Conservation (phyloP, 2,797 vertebrate genomes). For the Babyrousa celebensis region DNA sequence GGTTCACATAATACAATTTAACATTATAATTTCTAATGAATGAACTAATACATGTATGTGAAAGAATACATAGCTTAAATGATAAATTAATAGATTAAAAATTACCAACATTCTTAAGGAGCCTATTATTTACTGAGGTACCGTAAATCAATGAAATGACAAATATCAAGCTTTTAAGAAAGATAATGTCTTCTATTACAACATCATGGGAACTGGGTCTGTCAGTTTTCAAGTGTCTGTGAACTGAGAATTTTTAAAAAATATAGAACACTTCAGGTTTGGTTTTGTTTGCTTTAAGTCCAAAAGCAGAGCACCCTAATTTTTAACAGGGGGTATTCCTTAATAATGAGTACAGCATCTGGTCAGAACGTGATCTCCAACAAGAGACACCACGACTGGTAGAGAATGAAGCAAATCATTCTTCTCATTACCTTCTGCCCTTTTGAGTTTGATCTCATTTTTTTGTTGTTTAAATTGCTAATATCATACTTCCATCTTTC, state of each 20-base stretch:
- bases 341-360: neutral
- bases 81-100: slow-evolving; percentile 68
- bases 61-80: slow-evolving; percentile 5
- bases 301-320: neutral
- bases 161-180: slow-evolving; percentile 62
- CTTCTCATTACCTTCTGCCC: slow-evolving; percentile 54
- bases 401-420: slow-evolving; percentile 12
- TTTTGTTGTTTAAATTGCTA: slow-evolving; percentile 72
- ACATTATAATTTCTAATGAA: slow-evolving; percentile 44
- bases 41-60: neutral
- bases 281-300: neutral
- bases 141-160: slow-evolving; percentile 43
- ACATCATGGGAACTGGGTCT: slow-evolving; percentile 16
- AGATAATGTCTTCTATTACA: slow-evolving; percentile 53
- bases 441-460: slow-evolving; percentile 63
- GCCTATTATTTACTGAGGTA: neutral
- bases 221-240: neutral
- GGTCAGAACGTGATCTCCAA: neutral
- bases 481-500: slow-evolving; percentile 75
- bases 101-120: slow-evolving; percentile 63
- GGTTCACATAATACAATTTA: slow-evolving; percentile 49
- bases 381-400: neutral
- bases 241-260: neutral
- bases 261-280: neutral
- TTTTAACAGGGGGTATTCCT: neutral